These are phyloP conservation scores for Anodontia alba DNA, from an alignment of 2,888 invertebrate species.

Conservation along the genomic window DNA sequence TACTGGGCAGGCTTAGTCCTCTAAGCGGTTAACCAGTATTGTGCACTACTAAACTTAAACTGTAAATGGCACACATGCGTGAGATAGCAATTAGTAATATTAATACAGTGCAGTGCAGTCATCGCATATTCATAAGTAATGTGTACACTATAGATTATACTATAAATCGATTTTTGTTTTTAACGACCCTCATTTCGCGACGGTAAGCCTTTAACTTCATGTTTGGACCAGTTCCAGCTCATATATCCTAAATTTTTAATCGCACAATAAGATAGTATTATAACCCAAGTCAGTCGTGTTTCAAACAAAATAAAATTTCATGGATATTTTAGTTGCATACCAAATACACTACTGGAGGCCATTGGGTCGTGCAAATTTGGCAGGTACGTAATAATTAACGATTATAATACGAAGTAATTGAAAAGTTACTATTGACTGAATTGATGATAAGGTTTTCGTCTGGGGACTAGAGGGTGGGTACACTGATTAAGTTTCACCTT, in stretches of 20 bases:
- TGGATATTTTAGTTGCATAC: slow-evolving; percentile 13
- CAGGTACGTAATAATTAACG: not conserved
- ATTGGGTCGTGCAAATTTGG: not conserved
- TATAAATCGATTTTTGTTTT: no score
- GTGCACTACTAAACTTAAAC: no score
- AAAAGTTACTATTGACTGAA: no score
- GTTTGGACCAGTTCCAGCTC: slow-evolving; percentile 6
- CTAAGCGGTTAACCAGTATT: no score
- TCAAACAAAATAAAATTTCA: slow-evolving; percentile 11
- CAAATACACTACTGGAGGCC: not conserved
- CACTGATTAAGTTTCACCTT: no score
- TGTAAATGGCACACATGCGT: no score
- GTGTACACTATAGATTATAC: no score
- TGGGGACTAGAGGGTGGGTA: no score
- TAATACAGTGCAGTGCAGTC: no score
- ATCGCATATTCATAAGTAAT: no score
- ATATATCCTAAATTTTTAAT: not conserved
- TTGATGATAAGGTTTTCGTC: not conserved
- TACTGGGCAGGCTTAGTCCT: no score
- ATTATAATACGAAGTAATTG: not conserved
- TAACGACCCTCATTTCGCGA: not conserved
- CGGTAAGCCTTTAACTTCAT: slow-evolving; percentile 3
- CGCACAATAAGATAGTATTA: slow-evolving; percentile 8
- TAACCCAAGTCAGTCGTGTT: not conserved
- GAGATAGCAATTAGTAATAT: no score